phyloP scores from a whole-genome alignment of 2,113 vertebrate genomes.

The Perognathus longimembris region DNA sequence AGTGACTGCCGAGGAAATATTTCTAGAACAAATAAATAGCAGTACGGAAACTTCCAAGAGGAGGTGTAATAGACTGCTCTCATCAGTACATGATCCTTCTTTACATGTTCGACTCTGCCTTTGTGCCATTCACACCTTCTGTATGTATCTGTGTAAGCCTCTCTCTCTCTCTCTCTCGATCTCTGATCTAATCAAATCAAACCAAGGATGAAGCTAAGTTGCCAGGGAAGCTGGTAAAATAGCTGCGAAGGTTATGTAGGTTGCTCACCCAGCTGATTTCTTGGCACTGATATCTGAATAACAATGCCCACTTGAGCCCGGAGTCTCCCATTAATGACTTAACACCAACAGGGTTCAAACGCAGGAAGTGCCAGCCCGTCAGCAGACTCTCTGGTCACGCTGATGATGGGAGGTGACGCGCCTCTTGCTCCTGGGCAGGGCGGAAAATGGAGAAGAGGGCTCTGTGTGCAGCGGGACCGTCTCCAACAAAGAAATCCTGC shows the following conservation, averaged over 20 bases:
- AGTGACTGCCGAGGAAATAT: not conserved
- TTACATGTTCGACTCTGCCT: not conserved
- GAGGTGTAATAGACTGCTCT: not conserved
- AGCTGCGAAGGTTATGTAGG: constrained; percentile 57
- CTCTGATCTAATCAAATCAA: constrained; percentile 67
- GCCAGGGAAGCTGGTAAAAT: constrained; percentile 80
- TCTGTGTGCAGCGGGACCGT: constrained; percentile 72
- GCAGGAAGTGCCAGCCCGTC: constrained; percentile 8
- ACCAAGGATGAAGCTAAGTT: constrained; percentile 76
- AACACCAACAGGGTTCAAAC: constrained; percentile 65
- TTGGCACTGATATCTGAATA: constrained; percentile 79
- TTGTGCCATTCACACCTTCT: not conserved
- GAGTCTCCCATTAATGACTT: constrained; percentile 59
- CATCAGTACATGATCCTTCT: not conserved
- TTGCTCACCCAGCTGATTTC: constrained; percentile 69
- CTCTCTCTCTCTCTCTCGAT: not conserved
- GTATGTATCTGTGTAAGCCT: not conserved
- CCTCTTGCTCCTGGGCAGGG: constrained; percentile 68
- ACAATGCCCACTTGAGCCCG: constrained; percentile 74
- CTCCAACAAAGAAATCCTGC: constrained; percentile 85
- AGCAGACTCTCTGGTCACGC: constrained; percentile 17
- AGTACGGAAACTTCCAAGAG: not conserved
- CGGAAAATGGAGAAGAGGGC: constrained; percentile 66
- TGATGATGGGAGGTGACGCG: constrained; percentile 50
- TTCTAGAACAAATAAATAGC: not conserved